Evolutionary conservation across 2,113 vertebrate genomes (phyloP).

Genomic region (Ancistrus triradiatus): DNA sequence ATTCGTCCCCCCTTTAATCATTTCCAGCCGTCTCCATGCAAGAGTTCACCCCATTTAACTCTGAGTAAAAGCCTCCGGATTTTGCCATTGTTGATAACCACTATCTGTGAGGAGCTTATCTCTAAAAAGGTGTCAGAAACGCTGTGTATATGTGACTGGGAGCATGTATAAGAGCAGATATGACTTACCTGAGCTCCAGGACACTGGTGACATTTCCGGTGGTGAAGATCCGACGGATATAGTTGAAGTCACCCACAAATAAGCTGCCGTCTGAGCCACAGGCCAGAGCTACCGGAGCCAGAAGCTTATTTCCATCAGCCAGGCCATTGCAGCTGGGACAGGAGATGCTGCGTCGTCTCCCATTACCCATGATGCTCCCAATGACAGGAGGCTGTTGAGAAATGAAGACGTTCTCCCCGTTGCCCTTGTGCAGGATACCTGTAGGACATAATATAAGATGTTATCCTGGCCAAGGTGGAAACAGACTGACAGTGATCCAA

Average conservation of each 20-base stretch:
- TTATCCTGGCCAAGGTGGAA: not conserved
- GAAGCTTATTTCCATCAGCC: conserved; percentile 94
- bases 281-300: conserved; percentile 88
- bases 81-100: conserved; percentile 2
- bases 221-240: conserved; percentile 92
- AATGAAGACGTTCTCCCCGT: conserved; percentile 94
- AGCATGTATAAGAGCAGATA: conserved; percentile 13
- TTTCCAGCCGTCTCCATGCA: not conserved
- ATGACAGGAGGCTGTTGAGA: conserved; percentile 97
- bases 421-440: conserved; percentile 98
- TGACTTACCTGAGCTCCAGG: conserved; percentile 88
- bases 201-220: conserved; percentile 97
- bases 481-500: conserved; percentile 35
- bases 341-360: conserved; percentile 91
- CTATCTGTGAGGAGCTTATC: conserved; percentile 26
- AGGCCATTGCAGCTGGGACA: conserved; percentile 98
- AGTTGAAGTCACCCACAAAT: conserved; percentile 98
- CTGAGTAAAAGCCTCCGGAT: not conserved
- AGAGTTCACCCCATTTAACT: conserved; percentile 5
- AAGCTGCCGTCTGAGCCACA: conserved; percentile 93
- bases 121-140: conserved; percentile 10
- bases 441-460: conserved; percentile 31
- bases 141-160: not conserved
- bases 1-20: too few relatives aligned
- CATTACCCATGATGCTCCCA: conserved; percentile 95